These are phyloP conservation scores for Simalia tracyae DNA, from an alignment of 2,797 vertebrate genomes.

Conservation along the genomic window DNA sequence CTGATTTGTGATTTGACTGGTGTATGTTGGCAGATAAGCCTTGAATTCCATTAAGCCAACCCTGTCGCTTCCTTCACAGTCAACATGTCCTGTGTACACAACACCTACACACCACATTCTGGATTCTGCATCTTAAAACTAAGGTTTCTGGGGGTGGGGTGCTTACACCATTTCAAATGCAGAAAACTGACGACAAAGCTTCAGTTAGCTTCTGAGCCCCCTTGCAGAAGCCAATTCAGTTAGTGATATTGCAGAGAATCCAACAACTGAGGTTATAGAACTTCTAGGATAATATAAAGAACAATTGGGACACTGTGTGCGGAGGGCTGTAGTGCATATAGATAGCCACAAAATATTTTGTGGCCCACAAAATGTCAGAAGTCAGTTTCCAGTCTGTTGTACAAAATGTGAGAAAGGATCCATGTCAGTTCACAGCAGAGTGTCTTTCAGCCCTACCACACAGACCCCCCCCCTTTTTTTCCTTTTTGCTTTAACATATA, in stretches of 20 bases:
- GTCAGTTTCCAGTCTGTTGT: background rate
- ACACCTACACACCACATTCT: background rate
- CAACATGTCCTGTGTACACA: background rate
- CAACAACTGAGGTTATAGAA: background rate
- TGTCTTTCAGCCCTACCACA: background rate
- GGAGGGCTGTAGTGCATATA: background rate
- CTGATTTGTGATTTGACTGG: background rate
- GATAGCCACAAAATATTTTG: background rate
- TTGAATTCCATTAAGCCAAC: background rate
- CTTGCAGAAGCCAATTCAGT: background rate
- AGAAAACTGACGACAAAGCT: background rate
- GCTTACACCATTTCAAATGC: background rate
- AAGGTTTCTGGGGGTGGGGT: background rate
- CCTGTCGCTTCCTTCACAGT: background rate
- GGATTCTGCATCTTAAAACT: background rate
- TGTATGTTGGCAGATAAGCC: background rate
- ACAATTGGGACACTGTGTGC: background rate
- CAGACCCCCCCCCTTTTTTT: background rate
- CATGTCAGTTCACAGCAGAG: no score
- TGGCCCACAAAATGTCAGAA: background rate
- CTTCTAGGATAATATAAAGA: background rate
- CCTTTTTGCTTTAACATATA: background rate
- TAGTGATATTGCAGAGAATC: no score
- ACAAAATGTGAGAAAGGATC: background rate
- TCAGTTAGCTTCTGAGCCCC: background rate